Conservation (phyloP, 2,113 vertebrate species). For the Corydoras maculifer region DNA sequence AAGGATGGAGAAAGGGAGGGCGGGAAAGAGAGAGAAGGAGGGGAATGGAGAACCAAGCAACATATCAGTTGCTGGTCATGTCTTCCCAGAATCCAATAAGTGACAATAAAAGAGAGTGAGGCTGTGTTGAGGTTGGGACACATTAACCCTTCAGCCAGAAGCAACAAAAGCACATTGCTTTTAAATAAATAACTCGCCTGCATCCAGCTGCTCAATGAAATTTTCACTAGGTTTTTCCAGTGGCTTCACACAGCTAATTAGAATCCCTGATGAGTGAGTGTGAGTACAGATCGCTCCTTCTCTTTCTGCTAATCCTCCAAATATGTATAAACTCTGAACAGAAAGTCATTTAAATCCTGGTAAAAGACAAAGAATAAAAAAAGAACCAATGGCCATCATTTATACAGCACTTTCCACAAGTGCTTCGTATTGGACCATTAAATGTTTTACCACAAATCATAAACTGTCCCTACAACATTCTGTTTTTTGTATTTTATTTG, state of each 20-base stretch:
- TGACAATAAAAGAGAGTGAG: slow-evolving; percentile 12
- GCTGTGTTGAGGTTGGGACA: slow-evolving; percentile 11
- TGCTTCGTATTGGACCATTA: too few relatives aligned
- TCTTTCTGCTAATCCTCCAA: neutral
- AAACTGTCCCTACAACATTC: too few relatives aligned
- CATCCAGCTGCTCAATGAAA: slow-evolving; percentile 40
- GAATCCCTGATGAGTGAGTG: neutral
- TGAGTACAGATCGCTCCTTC: neutral
- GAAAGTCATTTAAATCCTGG: neutral
- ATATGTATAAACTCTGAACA: neutral
- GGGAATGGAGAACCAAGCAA: neutral
- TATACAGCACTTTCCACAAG: too few relatives aligned
- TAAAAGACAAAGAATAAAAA: neutral
- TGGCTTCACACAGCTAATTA: slow-evolving; percentile 12
- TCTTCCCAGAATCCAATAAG: neutral
- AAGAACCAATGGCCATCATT: too few relatives aligned
- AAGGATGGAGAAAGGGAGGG: neutral
- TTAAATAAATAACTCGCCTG: slow-evolving; percentile 44
- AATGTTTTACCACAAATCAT: too few relatives aligned
- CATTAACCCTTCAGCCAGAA: slow-evolving; percentile 25
- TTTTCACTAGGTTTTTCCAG: slow-evolving; percentile 29
- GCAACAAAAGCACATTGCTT: slow-evolving; percentile 19
- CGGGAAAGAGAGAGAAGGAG: neutral
- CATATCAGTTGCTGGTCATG: neutral
- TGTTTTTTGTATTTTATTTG: too few relatives aligned